Percentiles rank a stretch among this genome's conserved stretches.
phyloP scores from a whole-genome alignment of 2,888 invertebrate genomes.

The Cacoxenus indagator region DNA sequence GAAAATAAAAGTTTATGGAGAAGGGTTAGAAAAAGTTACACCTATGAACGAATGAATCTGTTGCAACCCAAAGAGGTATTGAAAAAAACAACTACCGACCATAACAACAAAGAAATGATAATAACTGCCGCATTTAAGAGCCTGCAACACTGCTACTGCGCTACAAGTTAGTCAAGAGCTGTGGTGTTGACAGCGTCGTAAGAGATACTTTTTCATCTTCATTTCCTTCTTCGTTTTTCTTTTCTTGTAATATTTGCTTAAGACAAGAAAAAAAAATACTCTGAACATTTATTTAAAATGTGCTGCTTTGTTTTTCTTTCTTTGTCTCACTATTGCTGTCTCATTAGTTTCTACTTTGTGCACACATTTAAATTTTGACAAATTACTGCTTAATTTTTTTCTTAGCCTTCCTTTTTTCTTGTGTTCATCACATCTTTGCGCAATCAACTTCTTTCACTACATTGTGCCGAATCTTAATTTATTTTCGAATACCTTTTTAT shows the following conservation, averaged over 20 bases:
- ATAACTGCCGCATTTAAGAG: conserved; percentile 2
- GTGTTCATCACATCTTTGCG: background rate
- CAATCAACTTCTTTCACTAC: background rate
- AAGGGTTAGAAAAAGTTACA: background rate
- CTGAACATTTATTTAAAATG: too few relatives aligned
- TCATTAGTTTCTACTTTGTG: too few relatives aligned
- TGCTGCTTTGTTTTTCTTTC: too few relatives aligned
- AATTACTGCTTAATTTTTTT: too few relatives aligned
- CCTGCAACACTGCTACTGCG: conserved; percentile 10
- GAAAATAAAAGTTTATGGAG: background rate
- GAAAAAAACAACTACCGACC: conserved; percentile 8
- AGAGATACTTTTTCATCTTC: too few relatives aligned
- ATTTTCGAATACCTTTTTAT: background rate
- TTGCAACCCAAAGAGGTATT: background rate
- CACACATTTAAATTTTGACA: too few relatives aligned
- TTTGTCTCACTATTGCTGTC: too few relatives aligned
- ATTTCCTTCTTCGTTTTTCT: too few relatives aligned
- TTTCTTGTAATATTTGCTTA: background rate
- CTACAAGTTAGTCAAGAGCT: background rate
- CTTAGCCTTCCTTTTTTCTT: background rate
- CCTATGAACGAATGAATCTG: conserved; percentile 10
- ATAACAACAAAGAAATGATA: conserved; percentile 4
- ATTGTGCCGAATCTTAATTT: background rate
- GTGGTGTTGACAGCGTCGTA: too few relatives aligned
- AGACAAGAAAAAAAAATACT: background rate